Base-by-base conservation (phyloP, 2,888 invertebrate genomes). In the Corythucha ciliata region DNA sequence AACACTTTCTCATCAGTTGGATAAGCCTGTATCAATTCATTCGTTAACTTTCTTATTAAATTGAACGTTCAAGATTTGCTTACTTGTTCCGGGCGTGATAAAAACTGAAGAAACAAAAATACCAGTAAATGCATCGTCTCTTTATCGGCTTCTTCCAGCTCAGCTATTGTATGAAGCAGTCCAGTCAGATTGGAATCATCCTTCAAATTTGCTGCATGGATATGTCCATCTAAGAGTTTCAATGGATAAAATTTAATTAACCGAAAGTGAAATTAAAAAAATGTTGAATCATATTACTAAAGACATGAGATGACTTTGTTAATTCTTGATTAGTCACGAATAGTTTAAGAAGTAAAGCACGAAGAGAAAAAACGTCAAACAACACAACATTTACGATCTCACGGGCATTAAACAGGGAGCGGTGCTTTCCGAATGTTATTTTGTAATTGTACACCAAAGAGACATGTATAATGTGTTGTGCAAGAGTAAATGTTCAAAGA, bases 31-130 rank as follows among this genome's bases (percentile, higher is more conserved):
- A 33, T 14, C n/a, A 50, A 20, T 45, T 18, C 14, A 44, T 36
- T n/a, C n/a, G n/a, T n/a, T n/a, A n/a, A n/a, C n/a, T n/a, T n/a
- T n/a, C n/a, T n/a, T n/a, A n/a, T n/a, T n/a, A n/a, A n/a, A n/a
- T n/a, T n/a, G n/a, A n/a, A n/a, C n/a, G n/a, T n/a, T n/a, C n/a
- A n/a, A 14, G 18, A 29, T 29, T 22, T 20, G 59, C 62, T 60
- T 63, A 73, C 74, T 68, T 82, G 81, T 66, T 85, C 83, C 21
- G 79, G 77, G 61, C 82, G 74, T 0, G 92, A 89, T 66, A 96
- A 74, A 68, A 94, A 96, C 73, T 94, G 94, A 86, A 97, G 93
- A 12, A 98, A 77, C n/a, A 98, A 75, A 63, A 93, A 90, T 10
- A 96, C 86, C 29, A 97, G 72, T 22, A 96, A 73, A 67, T 96